Evolutionary conservation across 2,797 vertebrate genomes (phyloP).

Genomic region (Ptychobarbus kaznakovi): DNA sequence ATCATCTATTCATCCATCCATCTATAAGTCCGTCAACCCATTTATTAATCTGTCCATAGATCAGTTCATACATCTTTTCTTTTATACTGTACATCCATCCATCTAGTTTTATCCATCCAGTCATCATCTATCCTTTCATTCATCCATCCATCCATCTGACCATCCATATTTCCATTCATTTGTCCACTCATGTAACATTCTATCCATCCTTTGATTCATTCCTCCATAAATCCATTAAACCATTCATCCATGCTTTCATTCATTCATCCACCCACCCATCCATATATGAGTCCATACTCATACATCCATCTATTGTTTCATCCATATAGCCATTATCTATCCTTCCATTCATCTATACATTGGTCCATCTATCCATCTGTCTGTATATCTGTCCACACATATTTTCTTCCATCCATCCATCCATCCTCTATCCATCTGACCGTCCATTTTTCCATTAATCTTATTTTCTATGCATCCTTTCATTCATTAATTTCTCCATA

Average conservation of each 20-base stretch:
- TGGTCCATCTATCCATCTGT: background rate
- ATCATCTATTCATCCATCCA: background rate
- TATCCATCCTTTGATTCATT: background rate
- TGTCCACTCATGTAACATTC: background rate
- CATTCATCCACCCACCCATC: background rate
- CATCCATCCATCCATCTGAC: background rate
- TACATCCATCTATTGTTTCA: background rate
- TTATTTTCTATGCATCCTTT: background rate
- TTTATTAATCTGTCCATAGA: background rate
- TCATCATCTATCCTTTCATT: background rate
- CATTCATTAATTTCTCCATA: no score
- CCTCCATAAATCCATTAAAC: background rate
- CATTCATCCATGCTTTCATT: background rate
- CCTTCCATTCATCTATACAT: background rate
- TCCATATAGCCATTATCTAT: background rate
- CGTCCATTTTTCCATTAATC: background rate
- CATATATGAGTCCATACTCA: no score
- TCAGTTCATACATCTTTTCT: background rate
- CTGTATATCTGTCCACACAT: no score
- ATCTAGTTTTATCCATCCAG: background rate
- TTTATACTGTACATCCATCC: background rate
- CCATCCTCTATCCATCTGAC: background rate
- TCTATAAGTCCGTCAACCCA: background rate
- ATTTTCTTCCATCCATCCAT: background rate
- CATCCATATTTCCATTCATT: background rate